A percentile compares a stretch with the other conserved stretches of the same genome.
phyloP scores from a whole-genome alignment of 2,888 invertebrate species.

The Thera obeliscata region DNA sequence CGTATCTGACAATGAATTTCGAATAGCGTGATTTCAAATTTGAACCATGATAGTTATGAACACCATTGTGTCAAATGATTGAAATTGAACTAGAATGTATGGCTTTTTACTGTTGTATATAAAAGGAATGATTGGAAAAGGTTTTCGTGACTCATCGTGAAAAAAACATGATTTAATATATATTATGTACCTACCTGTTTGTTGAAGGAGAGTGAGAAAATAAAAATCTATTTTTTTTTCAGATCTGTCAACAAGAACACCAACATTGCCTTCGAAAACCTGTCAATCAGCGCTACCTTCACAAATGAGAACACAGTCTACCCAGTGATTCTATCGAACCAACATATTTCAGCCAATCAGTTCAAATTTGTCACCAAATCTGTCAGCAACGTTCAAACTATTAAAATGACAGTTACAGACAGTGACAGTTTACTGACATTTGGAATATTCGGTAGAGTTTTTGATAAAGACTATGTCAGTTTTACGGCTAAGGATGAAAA shows the following conservation, averaged over 20 bases:
- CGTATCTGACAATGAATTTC: too few species aligned
- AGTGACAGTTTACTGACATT: conserved; percentile 53
- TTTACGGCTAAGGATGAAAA: conserved; percentile 38
- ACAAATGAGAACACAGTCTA: conserved; percentile 50
- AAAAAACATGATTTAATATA: too few species aligned
- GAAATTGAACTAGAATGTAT: too few species aligned
- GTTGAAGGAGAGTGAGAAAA: too few species aligned
- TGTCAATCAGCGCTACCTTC: conserved; percentile 61
- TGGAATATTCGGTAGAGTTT: conserved; percentile 65
- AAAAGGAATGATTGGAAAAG: too few species aligned
- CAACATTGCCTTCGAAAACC: conserved; percentile 56
- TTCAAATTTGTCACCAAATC: conserved; percentile 48
- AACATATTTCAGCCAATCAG: conserved; percentile 43
- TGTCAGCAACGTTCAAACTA: conserved; percentile 44
- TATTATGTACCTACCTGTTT: too few species aligned
- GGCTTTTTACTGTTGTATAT: too few species aligned
- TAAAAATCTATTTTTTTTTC: conserved; percentile 41
- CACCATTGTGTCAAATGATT: too few species aligned
- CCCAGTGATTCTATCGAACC: conserved; percentile 58
- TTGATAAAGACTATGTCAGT: conserved; percentile 53
- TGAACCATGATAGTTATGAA: too few species aligned
- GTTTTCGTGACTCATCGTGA: too few species aligned
- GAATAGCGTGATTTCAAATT: too few species aligned
- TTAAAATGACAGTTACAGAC: conserved; percentile 51
- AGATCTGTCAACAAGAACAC: conserved; percentile 59